Base-by-base conservation (phyloP, 2,113 vertebrate species). In the Corythornis cristatus region DNA sequence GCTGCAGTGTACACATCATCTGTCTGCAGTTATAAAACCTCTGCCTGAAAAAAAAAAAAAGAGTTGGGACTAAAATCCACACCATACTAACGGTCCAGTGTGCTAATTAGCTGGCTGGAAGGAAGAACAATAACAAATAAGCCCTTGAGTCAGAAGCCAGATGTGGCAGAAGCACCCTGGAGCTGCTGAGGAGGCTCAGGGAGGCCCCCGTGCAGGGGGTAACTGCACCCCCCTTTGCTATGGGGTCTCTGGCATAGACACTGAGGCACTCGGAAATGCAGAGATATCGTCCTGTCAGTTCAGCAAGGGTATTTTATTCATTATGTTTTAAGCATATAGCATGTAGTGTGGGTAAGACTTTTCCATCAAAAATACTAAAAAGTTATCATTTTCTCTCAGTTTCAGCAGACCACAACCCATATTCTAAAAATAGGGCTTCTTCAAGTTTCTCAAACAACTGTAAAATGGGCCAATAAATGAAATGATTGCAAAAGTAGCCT, bases 71-170 rank as follows among this genome's bases (percentile, higher is more conserved):
- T 42, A 56, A 91, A 77, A 77, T 51, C 72, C 23, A 40, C 37
- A 58, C 33, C 16, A 35, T 5, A 6, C 0, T 2, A 70, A 61
- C 1, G 1, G 9, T 53, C 23, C 19, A 4, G n/a, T 8, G 3
- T 90, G 29, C 33, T 86, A 71, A 75, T 87, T 33, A 76, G 66
- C 42, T 73, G 46, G 21, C 50, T 93, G 66, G 45, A 66, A 79
- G 50, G n/a, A 75, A 37, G 26, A 93, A 65, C 26, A 92, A 57
- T 62, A 83, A 86, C 40, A 94, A 77, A 90, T 73, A 74, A 90
- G 56, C 23, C n/a, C 73, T 88, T 62, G 46, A 90, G 46, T 80
- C 8, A 2, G 57, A 90, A 94, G 74, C 43, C 70, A 94, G 77
- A 74, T 92, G 86, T 35, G 61, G 56, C 79, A 93, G 64, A 68